phyloP scores from a whole-genome alignment of 2,888 invertebrate genomes.

The Drosophila recens region DNA sequence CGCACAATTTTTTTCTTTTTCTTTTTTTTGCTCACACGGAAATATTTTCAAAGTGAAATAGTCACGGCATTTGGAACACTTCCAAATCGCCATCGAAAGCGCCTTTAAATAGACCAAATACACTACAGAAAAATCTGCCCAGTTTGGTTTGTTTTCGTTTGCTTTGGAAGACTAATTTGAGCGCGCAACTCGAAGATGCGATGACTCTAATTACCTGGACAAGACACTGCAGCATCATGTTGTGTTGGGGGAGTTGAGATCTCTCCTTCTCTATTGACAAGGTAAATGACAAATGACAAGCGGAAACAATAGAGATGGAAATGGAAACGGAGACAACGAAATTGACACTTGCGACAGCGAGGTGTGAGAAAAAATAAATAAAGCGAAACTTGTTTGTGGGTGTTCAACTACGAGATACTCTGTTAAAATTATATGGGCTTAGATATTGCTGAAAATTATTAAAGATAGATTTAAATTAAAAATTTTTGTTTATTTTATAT shows the following conservation, averaged over 20 bases:
- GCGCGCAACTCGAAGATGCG: slow-evolving; percentile 7
- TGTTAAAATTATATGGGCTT: neutral
- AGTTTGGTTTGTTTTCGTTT: slow-evolving; percentile 20
- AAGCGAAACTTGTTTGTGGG: neutral
- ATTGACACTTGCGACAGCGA: slow-evolving; percentile 43
- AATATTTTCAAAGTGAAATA: slow-evolving; percentile 59
- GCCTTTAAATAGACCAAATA: slow-evolving; percentile 56
- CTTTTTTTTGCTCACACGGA: slow-evolving; percentile 50
- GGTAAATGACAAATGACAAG: slow-evolving; percentile 61
- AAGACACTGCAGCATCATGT: slow-evolving; percentile 1
- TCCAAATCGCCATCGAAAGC: slow-evolving; percentile 62
- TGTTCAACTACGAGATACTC: slow-evolving; percentile 14
- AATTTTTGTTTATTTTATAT: neutral
- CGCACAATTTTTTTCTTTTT: slow-evolving; percentile 43
- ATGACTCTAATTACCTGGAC: slow-evolving; percentile 64
- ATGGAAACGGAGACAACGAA: slow-evolving; percentile 40
- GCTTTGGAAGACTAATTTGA: slow-evolving; percentile 31
- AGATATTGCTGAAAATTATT: neutral
- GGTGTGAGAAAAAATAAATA: slow-evolving; percentile 46
- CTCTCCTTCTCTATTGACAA: slow-evolving; percentile 43
- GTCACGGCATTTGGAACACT: slow-evolving; percentile 75
- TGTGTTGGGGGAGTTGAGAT: slow-evolving; percentile 26
- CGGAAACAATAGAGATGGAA: slow-evolving; percentile 47
- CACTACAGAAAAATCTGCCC: slow-evolving; percentile 27
- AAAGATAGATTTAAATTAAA: neutral